Conservation (phyloP, 2,888 invertebrate species). For the Gandaritis pyraliata region DNA sequence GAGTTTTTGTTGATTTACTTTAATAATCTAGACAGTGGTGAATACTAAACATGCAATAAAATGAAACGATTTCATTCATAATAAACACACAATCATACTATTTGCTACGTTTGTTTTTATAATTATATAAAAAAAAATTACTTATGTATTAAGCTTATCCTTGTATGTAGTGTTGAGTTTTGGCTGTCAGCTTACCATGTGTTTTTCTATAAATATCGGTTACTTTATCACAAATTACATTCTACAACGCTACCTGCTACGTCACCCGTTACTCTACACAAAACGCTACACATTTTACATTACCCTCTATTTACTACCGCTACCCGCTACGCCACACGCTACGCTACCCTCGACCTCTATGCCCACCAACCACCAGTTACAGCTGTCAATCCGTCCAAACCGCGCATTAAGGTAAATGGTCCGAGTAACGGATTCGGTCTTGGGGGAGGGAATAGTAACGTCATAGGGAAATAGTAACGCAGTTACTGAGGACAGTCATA, state of each 20-base stretch:
- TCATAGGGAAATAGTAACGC: constrained; percentile 72
- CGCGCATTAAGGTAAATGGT: constrained; percentile 82
- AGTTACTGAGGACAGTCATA: constrained; percentile 46
- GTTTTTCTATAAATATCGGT: too few species aligned
- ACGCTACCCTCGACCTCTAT: constrained; percentile 24
- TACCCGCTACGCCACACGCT: background rate
- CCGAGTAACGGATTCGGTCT: constrained; percentile 71
- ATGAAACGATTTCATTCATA: too few species aligned
- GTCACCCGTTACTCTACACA: background rate
- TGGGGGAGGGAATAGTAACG: constrained; percentile 75
- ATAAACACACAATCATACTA: too few species aligned
- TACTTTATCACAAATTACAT: background rate
- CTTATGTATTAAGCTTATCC: too few species aligned
- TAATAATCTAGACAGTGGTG: too few species aligned
- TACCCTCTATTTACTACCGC: background rate
- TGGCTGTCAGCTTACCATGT: too few species aligned
- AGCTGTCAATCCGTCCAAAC: constrained; percentile 80
- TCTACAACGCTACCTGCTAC: constrained; percentile 1
- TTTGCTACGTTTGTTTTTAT: too few species aligned
- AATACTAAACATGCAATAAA: too few species aligned
- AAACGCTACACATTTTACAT: background rate
- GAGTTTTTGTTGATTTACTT: too few species aligned
- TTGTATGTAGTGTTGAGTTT: too few species aligned
- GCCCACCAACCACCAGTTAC: constrained; percentile 35
- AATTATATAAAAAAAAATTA: too few species aligned